Percentiles rank a stretch among this genome's conserved stretches.
These are phyloP conservation scores for Eustalomyia histrio DNA, from an alignment of 2,888 invertebrate species.

Conservation along the genomic window DNA sequence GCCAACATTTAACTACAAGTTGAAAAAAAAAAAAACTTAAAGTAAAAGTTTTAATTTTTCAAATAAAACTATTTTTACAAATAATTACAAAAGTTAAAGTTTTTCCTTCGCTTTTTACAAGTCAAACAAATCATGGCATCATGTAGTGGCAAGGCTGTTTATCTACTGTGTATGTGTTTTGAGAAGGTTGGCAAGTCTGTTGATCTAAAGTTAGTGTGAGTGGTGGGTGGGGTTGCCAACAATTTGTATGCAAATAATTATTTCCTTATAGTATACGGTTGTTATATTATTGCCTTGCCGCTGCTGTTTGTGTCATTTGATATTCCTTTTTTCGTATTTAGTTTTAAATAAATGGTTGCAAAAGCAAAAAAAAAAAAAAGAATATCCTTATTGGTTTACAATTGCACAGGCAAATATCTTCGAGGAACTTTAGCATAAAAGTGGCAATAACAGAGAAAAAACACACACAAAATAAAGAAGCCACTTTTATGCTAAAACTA, in stretches of 20 bases:
- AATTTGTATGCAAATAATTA: slow-evolving; percentile 9
- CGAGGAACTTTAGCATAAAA: slow-evolving; percentile 37
- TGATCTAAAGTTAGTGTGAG: not conserved
- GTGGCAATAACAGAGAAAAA: slow-evolving; percentile 11
- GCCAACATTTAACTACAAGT: not conserved
- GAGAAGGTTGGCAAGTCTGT: not conserved
- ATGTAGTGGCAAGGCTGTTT: slow-evolving; percentile 32
- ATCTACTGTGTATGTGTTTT: slow-evolving; percentile 15
- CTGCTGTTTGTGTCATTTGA: slow-evolving; percentile 52
- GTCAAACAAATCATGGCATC: slow-evolving; percentile 30
- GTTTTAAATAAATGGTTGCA: slow-evolving; percentile 41
- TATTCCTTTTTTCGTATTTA: slow-evolving; percentile 52
- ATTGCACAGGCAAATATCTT: slow-evolving; percentile 45
- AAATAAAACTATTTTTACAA: slow-evolving; percentile 63
- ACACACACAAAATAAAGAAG: slow-evolving; percentile 21
- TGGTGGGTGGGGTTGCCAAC: slow-evolving; percentile 14
- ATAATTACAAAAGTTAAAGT: slow-evolving; percentile 59
- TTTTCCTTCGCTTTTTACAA: slow-evolving; percentile 38
- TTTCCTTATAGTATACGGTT: not conserved
- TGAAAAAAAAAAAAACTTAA: slow-evolving; percentile 14
- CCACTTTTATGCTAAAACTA: slow-evolving; percentile 21
- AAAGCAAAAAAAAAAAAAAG: slow-evolving; percentile 12
- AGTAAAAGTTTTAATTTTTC: slow-evolving; percentile 61
- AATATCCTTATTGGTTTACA: slow-evolving; percentile 22
- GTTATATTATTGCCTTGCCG: slow-evolving; percentile 8